Evolutionary conservation across 2,797 vertebrate genomes (phyloP), one percentile per base, ranked within the genome.

Genomic region (Ptychobarbus kaznakovi): DNA sequence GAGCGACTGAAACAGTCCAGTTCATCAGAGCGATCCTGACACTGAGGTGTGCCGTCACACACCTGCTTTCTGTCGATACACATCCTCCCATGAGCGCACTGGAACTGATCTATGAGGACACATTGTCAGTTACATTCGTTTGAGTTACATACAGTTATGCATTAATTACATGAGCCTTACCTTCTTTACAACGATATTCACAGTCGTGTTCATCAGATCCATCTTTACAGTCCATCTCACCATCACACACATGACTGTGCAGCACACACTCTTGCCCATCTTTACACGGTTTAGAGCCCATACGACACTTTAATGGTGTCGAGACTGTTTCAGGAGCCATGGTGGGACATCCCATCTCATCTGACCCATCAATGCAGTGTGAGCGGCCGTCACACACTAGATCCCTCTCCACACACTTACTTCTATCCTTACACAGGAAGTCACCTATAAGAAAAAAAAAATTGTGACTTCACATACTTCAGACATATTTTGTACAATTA

Each of bases 191-290:
- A 49, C 86, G 61, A 53, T 76, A 49, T 2, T 88, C 78, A 32
- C 97, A 98, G 22, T 84, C 90, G 0, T 95, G 93, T 84, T 98
- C 97, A 65, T 98, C 97, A 0, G 96, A 98, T 40, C 96, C 96
- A 42, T 98, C 97, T 1, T 44, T 73, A 82, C 97, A 97, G 92
- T 98, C 97, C 0, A 11, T 86, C 87, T 94, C 93, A 7, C 95
- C 95, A 25, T 96, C 94, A n/a, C 95, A 96, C 77, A 94, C 0
- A 8, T 91, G 92, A 32, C 92, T 92, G 8, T 77, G 80, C 25
- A 91, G 84, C n/a, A 96, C 79, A 0, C 95, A 96, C 42, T 91
- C 93, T 0, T 81, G 88, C 44, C 92, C 93, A 0, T 95, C 92
- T 3, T 0, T 88, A 88, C 95, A 96, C 38, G 28, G 87, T 42